Evolutionary conservation across 2,113 vertebrate genomes (phyloP).

Genomic region (Rattus rattus): DNA sequence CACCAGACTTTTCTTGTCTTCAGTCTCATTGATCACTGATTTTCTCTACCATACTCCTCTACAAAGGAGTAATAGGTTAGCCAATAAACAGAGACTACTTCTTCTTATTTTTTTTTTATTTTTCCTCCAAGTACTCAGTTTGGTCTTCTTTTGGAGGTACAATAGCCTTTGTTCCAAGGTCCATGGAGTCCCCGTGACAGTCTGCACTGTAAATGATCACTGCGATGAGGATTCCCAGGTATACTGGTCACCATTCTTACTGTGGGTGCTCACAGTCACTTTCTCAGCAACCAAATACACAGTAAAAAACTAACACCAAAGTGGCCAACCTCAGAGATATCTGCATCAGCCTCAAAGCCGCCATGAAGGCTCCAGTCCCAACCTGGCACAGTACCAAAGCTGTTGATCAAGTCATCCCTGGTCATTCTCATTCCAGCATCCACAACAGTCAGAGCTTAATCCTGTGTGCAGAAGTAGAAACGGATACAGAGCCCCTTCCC

Average conservation of each 20-base stretch:
- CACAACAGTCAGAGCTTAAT: not conserved
- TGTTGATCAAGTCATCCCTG: not conserved
- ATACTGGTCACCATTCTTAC: not conserved
- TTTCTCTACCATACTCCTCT: conserved; percentile 90
- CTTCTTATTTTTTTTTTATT: conserved; percentile 87
- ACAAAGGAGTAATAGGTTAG: conserved; percentile 90
- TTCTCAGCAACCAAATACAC: not conserved
- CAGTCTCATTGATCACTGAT: conserved; percentile 91
- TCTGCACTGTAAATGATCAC: not conserved
- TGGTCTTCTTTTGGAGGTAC: not conserved
- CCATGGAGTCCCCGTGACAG: too few relatives aligned
- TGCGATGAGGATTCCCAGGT: not conserved
- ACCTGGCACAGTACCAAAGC: not conserved
- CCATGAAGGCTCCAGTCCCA: not conserved
- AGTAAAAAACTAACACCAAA: not conserved
- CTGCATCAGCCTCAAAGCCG: not conserved
- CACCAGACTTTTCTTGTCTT: conserved; percentile 87
- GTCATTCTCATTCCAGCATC: not conserved
- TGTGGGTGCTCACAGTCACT: not conserved
- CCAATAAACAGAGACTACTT: conserved; percentile 92
- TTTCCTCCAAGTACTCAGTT: not conserved
- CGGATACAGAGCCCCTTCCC: not conserved
- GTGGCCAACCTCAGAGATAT: not conserved
- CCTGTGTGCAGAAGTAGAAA: not conserved
- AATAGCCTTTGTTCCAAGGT: not conserved